Evolutionary conservation across 1,140 invertebrate species (phyloP), one percentile per base, ranked within the genome.

Genomic region (Eciton burchellii): DNA sequence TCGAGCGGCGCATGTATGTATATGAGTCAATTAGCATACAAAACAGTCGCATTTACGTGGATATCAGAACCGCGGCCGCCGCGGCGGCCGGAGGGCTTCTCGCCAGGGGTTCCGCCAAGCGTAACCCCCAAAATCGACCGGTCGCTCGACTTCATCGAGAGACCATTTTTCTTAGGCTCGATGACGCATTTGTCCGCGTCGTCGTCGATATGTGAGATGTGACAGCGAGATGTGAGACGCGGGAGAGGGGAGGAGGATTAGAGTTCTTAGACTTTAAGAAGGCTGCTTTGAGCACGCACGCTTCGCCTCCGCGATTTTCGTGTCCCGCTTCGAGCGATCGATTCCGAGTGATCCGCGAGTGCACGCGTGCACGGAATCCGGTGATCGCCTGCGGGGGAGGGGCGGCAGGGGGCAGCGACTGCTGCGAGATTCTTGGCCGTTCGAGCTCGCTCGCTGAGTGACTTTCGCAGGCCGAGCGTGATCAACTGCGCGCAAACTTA

Each of bases 21-120:
- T 89, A 89, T 82, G 84, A 90, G 89, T 83, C 87, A 90, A 90
- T 90, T 90, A 90, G 89, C 89, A 90, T 90, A 90, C 89, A 90
- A 90, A 90, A 89, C 87, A 88, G 87, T 90, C 54, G 89, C 81
- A 90, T 90, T 90, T 90, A 88, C 89, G 85, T 89, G 88, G 87
- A 90, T 90, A 90, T 90, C 89, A 90, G 89, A 88, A 57, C 49
- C 83, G 54, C 65, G 52, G 26, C 0, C 24, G 9, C 68, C 56
- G 70, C 29, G 26, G 68, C 54, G 52, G 9, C 11, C 60, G 12
- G 74, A 57, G 63, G 81, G 45, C n/a, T n/a, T n/a, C n/a, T n/a
- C n/a, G n/a, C n/a, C n/a, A n/a, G n/a, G n/a, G n/a, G 72, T 72
- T 89, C 82, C 87, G 88, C 85, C 89, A 89, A 87, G 57, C 57